A percentile compares a stretch with the other conserved stretches of the same genome.
Evolutionary conservation across 2,888 invertebrate genomes (phyloP).

Genomic region (Ditylenchus weischeri): DNA sequence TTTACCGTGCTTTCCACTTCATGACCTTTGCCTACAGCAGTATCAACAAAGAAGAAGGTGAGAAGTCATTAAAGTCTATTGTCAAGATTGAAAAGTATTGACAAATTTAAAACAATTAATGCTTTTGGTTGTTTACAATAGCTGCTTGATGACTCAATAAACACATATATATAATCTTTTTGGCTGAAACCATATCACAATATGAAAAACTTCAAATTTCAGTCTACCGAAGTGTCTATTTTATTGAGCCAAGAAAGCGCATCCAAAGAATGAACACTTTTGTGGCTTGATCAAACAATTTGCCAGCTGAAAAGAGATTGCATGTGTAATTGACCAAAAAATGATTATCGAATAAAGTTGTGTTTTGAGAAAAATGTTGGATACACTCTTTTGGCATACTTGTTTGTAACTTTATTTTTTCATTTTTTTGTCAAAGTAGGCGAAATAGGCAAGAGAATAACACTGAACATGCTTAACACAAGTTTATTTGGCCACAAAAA

Average conservation of each 20-base stretch:
- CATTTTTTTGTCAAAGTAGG: no score
- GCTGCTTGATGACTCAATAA: not conserved
- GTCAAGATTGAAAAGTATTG: constrained; percentile 3
- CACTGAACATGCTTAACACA: no score
- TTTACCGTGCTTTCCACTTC: constrained; percentile 8
- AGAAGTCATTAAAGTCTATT: constrained; percentile 7
- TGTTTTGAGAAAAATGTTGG: no score
- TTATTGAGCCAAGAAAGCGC: constrained; percentile 7
- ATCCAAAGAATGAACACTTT: constrained; percentile 6
- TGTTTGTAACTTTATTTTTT: no score
- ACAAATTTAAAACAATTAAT: not conserved
- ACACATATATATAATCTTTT: no score
- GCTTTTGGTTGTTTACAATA: not conserved
- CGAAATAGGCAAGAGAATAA: no score
- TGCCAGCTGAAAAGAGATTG: no score
- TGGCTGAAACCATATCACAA: no score
- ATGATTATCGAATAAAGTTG: no score
- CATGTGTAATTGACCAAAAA: no score
- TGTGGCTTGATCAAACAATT: not conserved
- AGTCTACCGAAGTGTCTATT: constrained; percentile 6
- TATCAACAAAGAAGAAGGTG: not conserved
- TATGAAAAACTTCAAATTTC: not conserved
- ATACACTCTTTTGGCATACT: no score
- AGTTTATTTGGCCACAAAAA: no score
- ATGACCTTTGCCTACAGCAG: not conserved